Evolutionary conservation across 2,888 invertebrate species (phyloP), one percentile per base, ranked within the genome.

Genomic region (Candidula unifasciata): DNA sequence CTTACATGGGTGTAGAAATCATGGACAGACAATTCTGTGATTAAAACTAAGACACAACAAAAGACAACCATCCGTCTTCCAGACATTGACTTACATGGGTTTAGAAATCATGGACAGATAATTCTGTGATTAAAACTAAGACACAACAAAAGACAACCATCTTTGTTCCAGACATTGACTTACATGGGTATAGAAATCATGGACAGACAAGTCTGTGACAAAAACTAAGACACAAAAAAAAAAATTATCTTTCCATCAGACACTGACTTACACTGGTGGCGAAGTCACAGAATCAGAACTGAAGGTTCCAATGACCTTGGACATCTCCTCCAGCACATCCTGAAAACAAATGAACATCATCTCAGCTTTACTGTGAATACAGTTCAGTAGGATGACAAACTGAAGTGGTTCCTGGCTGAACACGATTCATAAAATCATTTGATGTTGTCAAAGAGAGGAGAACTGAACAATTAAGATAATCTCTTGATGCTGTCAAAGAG

Each of bases 321-420:
- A 71, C 16, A 85, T 88, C 68, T 86, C 86, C 44, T 89, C 89
- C 16, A 87, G 78, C 80, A 89, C 82, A 30, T 83, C 82, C 89
- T 89, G 86, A 78, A 88, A 88, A 52, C 27, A 71, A 74, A 44
- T 3, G 8, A 66, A 16, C 27, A 30, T 60, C 5, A 24, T 6
- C 21, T 3, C 21, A 60, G 60, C 5, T 60, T 60, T 60, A 24
- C 6, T 60, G 60, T 5, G 21, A 3, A 6, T 60, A n/a, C n/a
- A n/a, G 44, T 44, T 44, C 13, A 6, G 6, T 44, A 13, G 44
- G 13, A 44, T 44, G 6, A 44, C 44, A 10, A 6, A 44, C 44
- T 44, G 6, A 6, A 44, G 44, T 13, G 13, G 6, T 44, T 44
- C 13, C 44, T 44, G 44, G 13, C 44, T 44, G 44, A 44, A 44